Evolutionary conservation across 2,797 vertebrate species (phyloP), one percentile per base, ranked within the genome.

Genomic region (Epinephelus malabaricus): DNA sequence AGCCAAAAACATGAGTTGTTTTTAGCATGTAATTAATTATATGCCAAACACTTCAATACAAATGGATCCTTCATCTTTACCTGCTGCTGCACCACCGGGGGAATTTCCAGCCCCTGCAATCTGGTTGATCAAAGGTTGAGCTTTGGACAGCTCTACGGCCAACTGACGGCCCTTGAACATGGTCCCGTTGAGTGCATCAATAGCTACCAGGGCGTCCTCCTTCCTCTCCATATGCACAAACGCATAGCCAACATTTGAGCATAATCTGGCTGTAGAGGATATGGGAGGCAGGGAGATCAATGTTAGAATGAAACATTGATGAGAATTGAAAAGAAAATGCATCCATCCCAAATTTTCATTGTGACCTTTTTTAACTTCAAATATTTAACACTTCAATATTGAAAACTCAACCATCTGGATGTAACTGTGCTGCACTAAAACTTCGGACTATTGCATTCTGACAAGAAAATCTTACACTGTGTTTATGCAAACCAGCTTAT

Each of bases 161-260:
- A 99, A 96, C 85, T 97, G 96, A 81, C 97, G 97, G 66, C 97
- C 98, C 93, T 98, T 99, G 91, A 96, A 97, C 83, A 97, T 97
- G 92, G 97, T 98, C 86, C 97, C 98, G 59, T 99, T 97, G 82
- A 99, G 97, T 38, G 96, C 96, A 14, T 98, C 97, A 68, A 98
- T 98, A 76, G 98, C 97, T 82, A 94, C 94, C 88, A 96, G 88
- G 84, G 97, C 97, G 66, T 98, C 97, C 85, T 98, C 98, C 93
- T 98, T 97, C 87, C 96, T 97, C 95, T 99, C 98, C 98, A 99
- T 99, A 92, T 99, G 97, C 91, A 99, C 97, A 94, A 99, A 99
- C 38, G 98, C 97, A 86, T 98, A 99, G 89, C 98, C 97, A 92
- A 96, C 96, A 91, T 96, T 95, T 62, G 95, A 95, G 91, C 96